A percentile compares a stretch with the other conserved stretches of the same genome.
phyloP scores from a whole-genome alignment of 2,888 invertebrate genomes.

The Choristoneura rosaceana region DNA sequence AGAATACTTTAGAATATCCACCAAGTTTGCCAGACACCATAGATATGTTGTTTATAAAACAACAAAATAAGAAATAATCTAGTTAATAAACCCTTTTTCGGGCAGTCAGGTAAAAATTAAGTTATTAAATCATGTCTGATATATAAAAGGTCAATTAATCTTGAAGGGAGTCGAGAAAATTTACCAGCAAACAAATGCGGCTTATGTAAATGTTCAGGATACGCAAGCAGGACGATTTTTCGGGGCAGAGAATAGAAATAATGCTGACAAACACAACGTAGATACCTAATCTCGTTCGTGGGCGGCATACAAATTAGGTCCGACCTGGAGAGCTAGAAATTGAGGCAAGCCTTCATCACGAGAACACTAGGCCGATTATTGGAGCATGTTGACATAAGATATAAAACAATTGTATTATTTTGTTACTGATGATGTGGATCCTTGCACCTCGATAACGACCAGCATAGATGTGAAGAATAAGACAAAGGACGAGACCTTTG shows the following conservation, averaged over 20 bases:
- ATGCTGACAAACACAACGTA: conserved; percentile 26
- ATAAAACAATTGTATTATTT: neutral
- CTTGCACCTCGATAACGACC: conserved; percentile 9
- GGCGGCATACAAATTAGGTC: conserved; percentile 34
- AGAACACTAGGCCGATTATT: neutral
- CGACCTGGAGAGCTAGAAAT: conserved; percentile 22
- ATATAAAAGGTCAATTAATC: neutral
- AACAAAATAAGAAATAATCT: neutral
- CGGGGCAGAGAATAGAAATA: conserved; percentile 22
- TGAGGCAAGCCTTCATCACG: conserved; percentile 14
- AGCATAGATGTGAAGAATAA: neutral
- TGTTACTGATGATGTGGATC: neutral
- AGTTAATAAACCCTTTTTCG: too few species aligned
- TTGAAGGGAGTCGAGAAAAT: neutral
- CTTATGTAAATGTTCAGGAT: conserved; percentile 22
- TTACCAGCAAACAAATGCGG: conserved; percentile 7
- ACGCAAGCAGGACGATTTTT: conserved; percentile 27
- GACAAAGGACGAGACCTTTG: neutral
- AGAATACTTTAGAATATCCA: neutral
- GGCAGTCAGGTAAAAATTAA: neutral
- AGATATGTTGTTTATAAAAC: neutral
- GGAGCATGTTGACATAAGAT: neutral
- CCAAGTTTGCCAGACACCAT: neutral
- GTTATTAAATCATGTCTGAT: neutral
- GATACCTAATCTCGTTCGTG: conserved; percentile 26